phyloP scores from a whole-genome alignment of 2,113 vertebrate genomes.

The Crocuta crocuta region DNA sequence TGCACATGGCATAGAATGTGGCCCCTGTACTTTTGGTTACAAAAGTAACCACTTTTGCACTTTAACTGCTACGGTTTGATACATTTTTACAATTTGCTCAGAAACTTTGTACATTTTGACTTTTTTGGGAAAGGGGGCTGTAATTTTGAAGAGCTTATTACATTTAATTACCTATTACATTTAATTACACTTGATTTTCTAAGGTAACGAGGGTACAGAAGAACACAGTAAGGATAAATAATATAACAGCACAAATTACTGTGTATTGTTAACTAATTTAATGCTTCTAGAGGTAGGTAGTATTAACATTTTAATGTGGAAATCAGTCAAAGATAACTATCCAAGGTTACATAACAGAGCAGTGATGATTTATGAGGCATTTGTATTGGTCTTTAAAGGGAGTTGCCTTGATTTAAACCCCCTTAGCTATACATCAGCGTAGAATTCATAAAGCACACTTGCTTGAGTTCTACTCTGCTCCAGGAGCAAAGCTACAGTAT shows the following conservation, averaged over 20 bases:
- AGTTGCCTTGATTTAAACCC: neutral
- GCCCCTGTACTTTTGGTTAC: neutral
- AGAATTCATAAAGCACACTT: neutral
- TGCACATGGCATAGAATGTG: neutral
- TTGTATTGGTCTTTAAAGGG: conserved; percentile 2
- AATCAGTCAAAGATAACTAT: neutral
- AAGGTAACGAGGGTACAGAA: neutral
- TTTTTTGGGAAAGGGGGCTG: neutral
- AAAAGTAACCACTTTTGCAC: neutral
- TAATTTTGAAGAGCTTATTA: conserved; percentile 20
- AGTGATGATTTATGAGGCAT: neutral
- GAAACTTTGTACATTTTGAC: conserved; percentile 5
- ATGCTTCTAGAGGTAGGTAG: neutral
- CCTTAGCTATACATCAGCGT: neutral
- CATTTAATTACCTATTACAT: neutral
- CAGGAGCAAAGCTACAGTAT: neutral
- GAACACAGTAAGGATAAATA: neutral
- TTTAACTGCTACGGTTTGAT: conserved; percentile 3
- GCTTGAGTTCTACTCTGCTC: neutral
- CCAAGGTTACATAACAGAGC: neutral
- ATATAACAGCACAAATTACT: neutral
- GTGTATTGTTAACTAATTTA: neutral
- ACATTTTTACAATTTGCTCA: neutral
- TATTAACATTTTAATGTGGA: conserved; percentile 35
- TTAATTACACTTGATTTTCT: neutral